A percentile compares a stretch with the other conserved stretches of the same genome.
Evolutionary conservation across 2,888 invertebrate species (phyloP).

Genomic region (Andrena trimmerana): DNA sequence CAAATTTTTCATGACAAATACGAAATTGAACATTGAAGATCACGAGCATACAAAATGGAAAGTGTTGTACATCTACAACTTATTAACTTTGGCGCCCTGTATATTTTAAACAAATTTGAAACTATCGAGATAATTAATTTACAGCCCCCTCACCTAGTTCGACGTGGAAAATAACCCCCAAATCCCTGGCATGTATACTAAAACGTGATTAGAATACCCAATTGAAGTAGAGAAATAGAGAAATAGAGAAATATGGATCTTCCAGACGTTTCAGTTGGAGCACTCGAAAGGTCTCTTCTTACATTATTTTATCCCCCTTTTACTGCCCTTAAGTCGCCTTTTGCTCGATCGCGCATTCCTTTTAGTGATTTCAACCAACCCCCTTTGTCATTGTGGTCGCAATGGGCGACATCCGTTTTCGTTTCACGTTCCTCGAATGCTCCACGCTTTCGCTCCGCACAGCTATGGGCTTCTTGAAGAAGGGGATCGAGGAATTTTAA

Average conservation of each 20-base stretch:
- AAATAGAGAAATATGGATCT: slow-evolving; percentile 29
- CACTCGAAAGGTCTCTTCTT: slow-evolving; percentile 76
- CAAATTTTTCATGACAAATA: too few species aligned
- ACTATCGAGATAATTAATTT: too few species aligned
- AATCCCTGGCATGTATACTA: too few species aligned
- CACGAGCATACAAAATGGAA: too few species aligned
- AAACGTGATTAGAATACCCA: not conserved
- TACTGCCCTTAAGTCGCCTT: slow-evolving; percentile 70
- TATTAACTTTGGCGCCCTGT: too few species aligned
- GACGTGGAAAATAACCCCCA: too few species aligned
- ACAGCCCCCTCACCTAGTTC: too few species aligned
- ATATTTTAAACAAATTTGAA: too few species aligned
- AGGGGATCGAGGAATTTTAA: slow-evolving; percentile 44
- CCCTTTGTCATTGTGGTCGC: slow-evolving; percentile 49
- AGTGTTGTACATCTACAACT: too few species aligned
- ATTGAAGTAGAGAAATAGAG: slow-evolving; percentile 13
- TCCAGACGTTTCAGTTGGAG: slow-evolving; percentile 63
- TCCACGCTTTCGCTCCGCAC: slow-evolving; percentile 14
- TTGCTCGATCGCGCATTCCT: slow-evolving; percentile 83
- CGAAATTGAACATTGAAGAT: too few species aligned
- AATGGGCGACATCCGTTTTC: slow-evolving; percentile 74
- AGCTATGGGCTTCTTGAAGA: slow-evolving; percentile 8
- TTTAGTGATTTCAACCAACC: slow-evolving; percentile 81
- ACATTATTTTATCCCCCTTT: slow-evolving; percentile 76
- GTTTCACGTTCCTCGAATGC: slow-evolving; percentile 70